phyloP scores from a whole-genome alignment of 2,888 invertebrate genomes.

The Lacanobia wlatinum region DNA sequence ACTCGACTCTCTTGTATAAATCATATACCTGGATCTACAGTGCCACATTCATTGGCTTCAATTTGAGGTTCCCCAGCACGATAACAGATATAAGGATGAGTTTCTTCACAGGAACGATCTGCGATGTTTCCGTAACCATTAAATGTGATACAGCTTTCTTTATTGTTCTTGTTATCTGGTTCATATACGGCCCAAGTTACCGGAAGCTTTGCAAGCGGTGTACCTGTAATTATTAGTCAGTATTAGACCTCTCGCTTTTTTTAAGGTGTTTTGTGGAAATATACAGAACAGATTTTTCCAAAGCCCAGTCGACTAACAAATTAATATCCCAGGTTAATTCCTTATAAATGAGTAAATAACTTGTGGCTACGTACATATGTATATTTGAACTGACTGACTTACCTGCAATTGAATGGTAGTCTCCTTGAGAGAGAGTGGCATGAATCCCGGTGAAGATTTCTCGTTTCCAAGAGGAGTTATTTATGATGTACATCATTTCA shows the following conservation, averaged over 20 bases:
- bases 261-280: too few species aligned
- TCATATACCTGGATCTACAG: conserved; percentile 39
- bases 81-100: conserved; percentile 59
- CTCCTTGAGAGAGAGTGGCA: conserved; percentile 52
- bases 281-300: too few species aligned
- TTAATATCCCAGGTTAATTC: too few species aligned
- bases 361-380: too few species aligned
- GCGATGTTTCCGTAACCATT: conserved; percentile 41
- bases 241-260: too few species aligned
- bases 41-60: conserved; percentile 54
- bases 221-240: conserved; percentile 41
- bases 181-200: conserved; percentile 51
- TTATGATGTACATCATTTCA: conserved; percentile 36
- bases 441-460: conserved; percentile 56
- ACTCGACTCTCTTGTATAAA: too few species aligned
- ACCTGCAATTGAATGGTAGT: conserved; percentile 49
- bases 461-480: conserved; percentile 13
- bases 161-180: conserved; percentile 52
- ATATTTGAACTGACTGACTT: not conserved
- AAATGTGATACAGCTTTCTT: conserved; percentile 60
- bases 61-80: conserved; percentile 1
- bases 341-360: too few species aligned
- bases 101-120: conserved; percentile 43
- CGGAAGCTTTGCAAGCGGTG: conserved; percentile 45
- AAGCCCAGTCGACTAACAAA: too few species aligned